Evolutionary conservation across 2,797 vertebrate species (phyloP), one percentile per base, ranked within the genome.

Genomic region (Etheostoma perlongum): DNA sequence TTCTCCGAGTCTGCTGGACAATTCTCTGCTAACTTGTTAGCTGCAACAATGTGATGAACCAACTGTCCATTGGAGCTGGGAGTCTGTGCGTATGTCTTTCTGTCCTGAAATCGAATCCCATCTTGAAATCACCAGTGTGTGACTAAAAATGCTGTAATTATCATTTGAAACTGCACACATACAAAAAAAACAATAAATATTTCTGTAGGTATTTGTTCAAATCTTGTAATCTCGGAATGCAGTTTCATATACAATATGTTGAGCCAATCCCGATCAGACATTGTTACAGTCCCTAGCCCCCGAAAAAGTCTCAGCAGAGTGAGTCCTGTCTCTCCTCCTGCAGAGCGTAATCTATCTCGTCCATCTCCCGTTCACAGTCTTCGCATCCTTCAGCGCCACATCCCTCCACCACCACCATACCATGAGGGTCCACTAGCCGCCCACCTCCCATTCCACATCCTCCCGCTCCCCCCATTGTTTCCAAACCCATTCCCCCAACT

Each of bases 321-420:
- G 93, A 94, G 84, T 83, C 93, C 25, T 91, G 88, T 46, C 88
- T 67, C 23, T 91, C 90, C 9, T 90, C 91, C 11, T 91, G 91
- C 67, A 91, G 67, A 2, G 46, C 76, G 14, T 93, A 89, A 52
- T 93, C 93, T 23, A 95, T 93, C 76, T 93, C 90, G 6, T 94
- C 93, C 87, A 94, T 88, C 80, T 95, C 94, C 23, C 91, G 88
- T 59, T 95, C 92, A 13, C 95, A 96, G 87, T 96, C 95, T 57
- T 95, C 94, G 18, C 95, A 96, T 19, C 92, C 94, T 70, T 93
- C 93, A 2, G 63, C 52, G n/a, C 91, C 68, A 0, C 94, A 95
- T 0, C 93, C 93, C 68, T 91, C 92, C 74, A 95, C 58, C 33
- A 95, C 73, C 65, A 95, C 88, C 65, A 94, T 49, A 1, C 88